phyloP scores from a whole-genome alignment of 2,113 vertebrate genomes.

The Naja naja region DNA sequence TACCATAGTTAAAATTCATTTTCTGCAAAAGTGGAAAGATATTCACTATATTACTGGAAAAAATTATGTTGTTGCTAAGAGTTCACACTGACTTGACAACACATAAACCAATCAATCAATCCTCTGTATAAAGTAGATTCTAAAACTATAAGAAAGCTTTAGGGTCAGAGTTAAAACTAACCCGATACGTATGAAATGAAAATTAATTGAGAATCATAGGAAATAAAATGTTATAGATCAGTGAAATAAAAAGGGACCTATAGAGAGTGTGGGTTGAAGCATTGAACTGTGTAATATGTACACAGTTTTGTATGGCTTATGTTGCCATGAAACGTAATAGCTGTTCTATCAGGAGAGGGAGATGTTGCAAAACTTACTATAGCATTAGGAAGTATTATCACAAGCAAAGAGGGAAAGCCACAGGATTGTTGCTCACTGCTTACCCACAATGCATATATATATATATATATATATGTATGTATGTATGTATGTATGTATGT shows the following conservation, averaged over 20 bases:
- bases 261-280: background rate
- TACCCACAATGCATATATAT: background rate
- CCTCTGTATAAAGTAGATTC: background rate
- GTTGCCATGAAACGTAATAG: background rate
- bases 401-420: background rate
- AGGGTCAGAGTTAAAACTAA: background rate
- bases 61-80: background rate
- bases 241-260: background rate
- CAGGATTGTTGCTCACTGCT: background rate
- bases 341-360: constrained; percentile 56
- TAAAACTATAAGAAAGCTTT: background rate
- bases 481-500: no score
- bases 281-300: background rate
- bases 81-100: background rate
- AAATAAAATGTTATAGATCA: accelerated
- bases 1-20: background rate
- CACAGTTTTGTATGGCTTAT: background rate
- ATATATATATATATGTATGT: no score
- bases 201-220: background rate
- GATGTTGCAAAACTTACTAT: constrained; percentile 36
- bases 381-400: background rate
- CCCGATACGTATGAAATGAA: background rate
- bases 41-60: background rate
- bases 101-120: background rate
- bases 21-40: background rate